Base-by-base conservation (phyloP, 23 tunicate species). In the Botrylloides violaceus region DNA sequence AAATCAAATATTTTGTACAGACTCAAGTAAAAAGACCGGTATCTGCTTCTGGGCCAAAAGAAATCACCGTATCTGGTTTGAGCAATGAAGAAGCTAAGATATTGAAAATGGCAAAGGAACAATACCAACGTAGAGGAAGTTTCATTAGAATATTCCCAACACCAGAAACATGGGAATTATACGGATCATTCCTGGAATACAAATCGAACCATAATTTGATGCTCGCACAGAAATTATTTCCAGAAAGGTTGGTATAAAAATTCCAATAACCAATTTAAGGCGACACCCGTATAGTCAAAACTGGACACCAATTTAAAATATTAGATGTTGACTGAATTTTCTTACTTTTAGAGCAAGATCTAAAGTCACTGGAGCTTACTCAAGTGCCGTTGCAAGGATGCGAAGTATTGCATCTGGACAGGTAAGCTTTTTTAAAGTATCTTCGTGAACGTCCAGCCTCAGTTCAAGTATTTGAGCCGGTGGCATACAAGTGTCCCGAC, bases 71-170 rank as follows among this genome's bases (percentile, higher is more conserved):
- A 23, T 37, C 73, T 22, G 87, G 87, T 28, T 38, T 89, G 29
- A 64, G 94, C 4, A 36, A 70, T 2, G 98, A 92, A 32, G 98
- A 92, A 43, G 71, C 64, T 9, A 71, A 79, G 68, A 82, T 92
- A 0, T 58, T 92, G 27, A 76, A 66, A 39, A 77, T 84, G 71
- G 87, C 76, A 31, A 84, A 85, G 71, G 98, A 92, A 59, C 98
- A 92, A 50, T 80, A 92, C 58, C 92, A 92, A 59, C 48, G 98
- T n/a, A 50, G 98, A 0, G 98, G 98, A 7, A 74, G 82, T 58
- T 92, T 92, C 59, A 80, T 92, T 20, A 63, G 98, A 21, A 92
- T 92, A 25, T 92, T 92, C 64, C 98, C 98, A 23, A 92, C 92
- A 18, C 77, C 84, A 26, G 98, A 92, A 60, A 92, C 98, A 1